These are phyloP conservation scores for Rhinolophus ferrumequinum DNA, from an alignment of 2,113 vertebrate species.

Conservation along the genomic window DNA sequence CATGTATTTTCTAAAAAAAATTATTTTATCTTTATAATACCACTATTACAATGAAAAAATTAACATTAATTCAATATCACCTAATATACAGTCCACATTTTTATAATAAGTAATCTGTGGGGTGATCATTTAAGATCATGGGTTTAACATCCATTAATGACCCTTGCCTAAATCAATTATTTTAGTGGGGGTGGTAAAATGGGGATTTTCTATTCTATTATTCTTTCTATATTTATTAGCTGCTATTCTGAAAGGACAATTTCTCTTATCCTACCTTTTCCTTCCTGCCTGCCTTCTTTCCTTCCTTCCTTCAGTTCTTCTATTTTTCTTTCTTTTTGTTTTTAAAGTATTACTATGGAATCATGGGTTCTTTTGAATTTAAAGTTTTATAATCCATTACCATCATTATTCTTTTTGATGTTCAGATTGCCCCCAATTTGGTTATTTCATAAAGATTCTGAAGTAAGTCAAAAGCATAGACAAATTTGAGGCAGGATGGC, in stretches of 20 bases:
- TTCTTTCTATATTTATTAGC: conserved; percentile 17
- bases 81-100: not conserved
- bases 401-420: conserved; percentile 31
- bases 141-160: conserved; percentile 13
- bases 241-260: conserved; percentile 5
- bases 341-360: conserved; percentile 3
- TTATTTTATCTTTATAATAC: conserved; percentile 25
- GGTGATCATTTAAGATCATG: conserved; percentile 7
- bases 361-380: not conserved
- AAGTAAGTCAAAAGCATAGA: conserved; percentile 16
- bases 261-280: not conserved
- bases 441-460: not conserved
- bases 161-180: conserved; percentile 11
- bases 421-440: conserved; percentile 1
- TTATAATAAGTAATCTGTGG: not conserved
- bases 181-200: not conserved
- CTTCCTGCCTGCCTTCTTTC: not conserved
- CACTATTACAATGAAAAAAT: conserved; percentile 19
- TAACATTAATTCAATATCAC: conserved; percentile 22
- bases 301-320: not conserved
- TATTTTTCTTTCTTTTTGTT: not conserved
- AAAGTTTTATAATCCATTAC: not conserved
- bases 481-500: conserved; percentile 24
- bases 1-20: conserved; percentile 33
- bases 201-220: not conserved